Conservation (phyloP, 2,797 vertebrate genomes). For the Pteropus rufus region DNA sequence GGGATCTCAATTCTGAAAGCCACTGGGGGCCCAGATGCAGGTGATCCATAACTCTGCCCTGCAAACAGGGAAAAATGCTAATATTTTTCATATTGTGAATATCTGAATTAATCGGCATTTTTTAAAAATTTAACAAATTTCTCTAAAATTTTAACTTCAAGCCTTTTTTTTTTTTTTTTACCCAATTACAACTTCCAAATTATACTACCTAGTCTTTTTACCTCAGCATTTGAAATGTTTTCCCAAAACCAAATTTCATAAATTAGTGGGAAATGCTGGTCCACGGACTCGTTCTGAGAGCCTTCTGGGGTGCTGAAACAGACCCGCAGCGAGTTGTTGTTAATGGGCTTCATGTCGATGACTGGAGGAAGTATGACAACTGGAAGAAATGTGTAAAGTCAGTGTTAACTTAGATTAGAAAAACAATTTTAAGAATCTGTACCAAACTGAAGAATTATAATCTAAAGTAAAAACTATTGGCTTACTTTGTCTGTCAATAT, state of each 20-base stretch:
- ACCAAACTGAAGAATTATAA: not conserved
- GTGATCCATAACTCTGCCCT: not conserved
- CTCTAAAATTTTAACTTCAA: not conserved
- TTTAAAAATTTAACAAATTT: not conserved
- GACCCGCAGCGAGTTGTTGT: constrained; percentile 62
- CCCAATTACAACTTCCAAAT: not conserved
- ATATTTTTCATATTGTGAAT: not conserved
- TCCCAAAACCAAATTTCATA: constrained; percentile 78
- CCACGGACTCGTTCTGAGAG: not conserved
- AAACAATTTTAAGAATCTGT: not conserved
- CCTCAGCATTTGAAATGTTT: constrained; percentile 72
- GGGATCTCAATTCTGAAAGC: not conserved
- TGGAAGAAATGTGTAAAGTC: constrained; percentile 39
- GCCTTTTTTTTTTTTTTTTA: not conserved
- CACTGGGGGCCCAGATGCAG: too few species aligned
- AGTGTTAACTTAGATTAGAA: not conserved
- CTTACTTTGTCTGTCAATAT: constrained; percentile 72
- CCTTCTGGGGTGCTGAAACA: constrained; percentile 55
- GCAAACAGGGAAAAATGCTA: not conserved
- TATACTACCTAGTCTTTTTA: not conserved
- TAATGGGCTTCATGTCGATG: constrained; percentile 65
- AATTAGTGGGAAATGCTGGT: not conserved
- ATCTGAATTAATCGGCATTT: not conserved
- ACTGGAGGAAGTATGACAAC: constrained; percentile 73
- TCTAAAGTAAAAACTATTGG: not conserved